Evolutionary conservation across 2,113 vertebrate genomes (phyloP).

Genomic region (Empidonax traillii): DNA sequence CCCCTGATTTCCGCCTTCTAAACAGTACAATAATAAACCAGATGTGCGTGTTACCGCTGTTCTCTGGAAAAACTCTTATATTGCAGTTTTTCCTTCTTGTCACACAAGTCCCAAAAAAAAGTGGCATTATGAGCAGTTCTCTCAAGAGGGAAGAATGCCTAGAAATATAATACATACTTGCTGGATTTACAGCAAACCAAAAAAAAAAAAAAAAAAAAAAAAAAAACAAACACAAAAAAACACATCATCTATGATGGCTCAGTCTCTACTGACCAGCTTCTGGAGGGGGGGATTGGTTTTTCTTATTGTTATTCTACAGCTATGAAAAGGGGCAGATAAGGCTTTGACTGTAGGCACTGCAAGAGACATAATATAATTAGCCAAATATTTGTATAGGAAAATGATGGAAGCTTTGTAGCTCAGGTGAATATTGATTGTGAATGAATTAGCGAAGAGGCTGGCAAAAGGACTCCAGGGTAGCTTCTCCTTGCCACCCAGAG

Average conservation of each 20-base stretch:
- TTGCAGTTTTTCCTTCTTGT: neutral
- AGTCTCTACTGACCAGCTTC: neutral
- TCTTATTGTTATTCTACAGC: neutral
- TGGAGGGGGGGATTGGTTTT: neutral
- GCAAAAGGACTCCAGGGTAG: neutral
- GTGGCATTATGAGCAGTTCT: neutral
- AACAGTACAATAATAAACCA: slow-evolving; percentile 28
- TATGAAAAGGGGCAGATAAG: neutral
- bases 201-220: neutral
- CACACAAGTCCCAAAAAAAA: neutral
- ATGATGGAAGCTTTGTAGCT: neutral
- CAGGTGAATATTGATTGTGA: neutral
- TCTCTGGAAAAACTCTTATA: neutral
- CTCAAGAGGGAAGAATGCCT: neutral
- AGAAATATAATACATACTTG: neutral
- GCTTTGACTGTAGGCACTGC: neutral
- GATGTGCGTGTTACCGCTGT: neutral
- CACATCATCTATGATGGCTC: neutral
- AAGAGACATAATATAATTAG: neutral
- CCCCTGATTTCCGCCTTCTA: slow-evolving; percentile 17
- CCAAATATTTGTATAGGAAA: neutral
- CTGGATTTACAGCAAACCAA: neutral
- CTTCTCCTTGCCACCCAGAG: neutral
- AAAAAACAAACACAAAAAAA: neutral
- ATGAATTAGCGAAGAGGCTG: neutral